Conservation (phyloP, 1,140 invertebrate genomes). For the Mylabris phalerata region DNA sequence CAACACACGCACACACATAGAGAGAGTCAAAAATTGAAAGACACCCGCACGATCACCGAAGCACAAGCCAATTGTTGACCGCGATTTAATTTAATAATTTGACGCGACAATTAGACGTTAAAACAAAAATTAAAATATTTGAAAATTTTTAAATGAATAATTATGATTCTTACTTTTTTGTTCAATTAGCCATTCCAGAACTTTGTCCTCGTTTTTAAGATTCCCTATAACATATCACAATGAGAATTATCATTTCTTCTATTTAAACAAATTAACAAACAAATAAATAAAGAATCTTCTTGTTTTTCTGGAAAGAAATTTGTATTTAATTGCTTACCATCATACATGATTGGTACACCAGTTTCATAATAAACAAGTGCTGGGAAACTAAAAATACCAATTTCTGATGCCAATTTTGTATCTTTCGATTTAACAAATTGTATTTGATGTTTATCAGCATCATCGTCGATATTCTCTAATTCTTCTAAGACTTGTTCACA, state of each 20-base stretch:
- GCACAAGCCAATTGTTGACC: slow-evolving; percentile 20
- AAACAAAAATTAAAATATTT: too few relatives aligned
- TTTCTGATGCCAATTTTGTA: slow-evolving; percentile 78
- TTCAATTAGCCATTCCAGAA: slow-evolving; percentile 90
- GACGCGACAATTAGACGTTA: not conserved
- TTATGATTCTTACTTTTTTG: slow-evolving; percentile 79
- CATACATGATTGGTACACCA: slow-evolving; percentile 88
- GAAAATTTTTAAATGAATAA: too few relatives aligned
- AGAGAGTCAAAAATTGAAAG: too few relatives aligned
- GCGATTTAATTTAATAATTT: not conserved
- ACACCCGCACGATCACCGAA: slow-evolving; percentile 26
- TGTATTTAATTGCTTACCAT: slow-evolving; percentile 60
- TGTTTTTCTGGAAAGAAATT: too few relatives aligned
- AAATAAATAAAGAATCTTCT: too few relatives aligned
- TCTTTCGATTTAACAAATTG: slow-evolving; percentile 93
- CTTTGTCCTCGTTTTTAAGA: slow-evolving; percentile 90
- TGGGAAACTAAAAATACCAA: slow-evolving; percentile 86
- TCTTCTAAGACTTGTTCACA: slow-evolving; percentile 80
- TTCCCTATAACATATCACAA: slow-evolving; percentile 68
- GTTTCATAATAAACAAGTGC: slow-evolving; percentile 88
- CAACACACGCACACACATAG: slow-evolving; percentile 15
- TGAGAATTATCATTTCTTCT: too few relatives aligned
- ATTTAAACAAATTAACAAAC: not conserved
- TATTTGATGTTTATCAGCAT: slow-evolving; percentile 78
- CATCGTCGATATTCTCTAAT: slow-evolving; percentile 89